phyloP scores from a whole-genome alignment of 53 echinoderm and acorn worm species.

The Paracentrotus lividus region DNA sequence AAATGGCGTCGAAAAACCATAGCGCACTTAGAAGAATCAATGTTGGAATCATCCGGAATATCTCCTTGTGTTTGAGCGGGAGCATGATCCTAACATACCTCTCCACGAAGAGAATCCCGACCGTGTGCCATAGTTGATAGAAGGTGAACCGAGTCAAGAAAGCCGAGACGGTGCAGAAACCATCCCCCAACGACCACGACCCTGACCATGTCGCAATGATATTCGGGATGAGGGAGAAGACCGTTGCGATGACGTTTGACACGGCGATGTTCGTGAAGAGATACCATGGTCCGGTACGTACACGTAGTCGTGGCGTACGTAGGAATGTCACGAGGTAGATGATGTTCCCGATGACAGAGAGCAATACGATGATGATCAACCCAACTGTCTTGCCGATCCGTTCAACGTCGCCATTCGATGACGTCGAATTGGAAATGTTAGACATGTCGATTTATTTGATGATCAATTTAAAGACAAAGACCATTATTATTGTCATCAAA shows the following conservation, averaged over 20 bases:
- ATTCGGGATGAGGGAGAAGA: constrained; percentile 70
- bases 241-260: constrained; percentile 56
- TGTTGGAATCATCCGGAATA: constrained; percentile 72
- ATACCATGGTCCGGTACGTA: constrained; percentile 68
- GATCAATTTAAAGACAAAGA: background rate
- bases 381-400: constrained; percentile 41
- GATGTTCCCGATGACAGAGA: constrained; percentile 64
- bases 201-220: constrained; percentile 62
- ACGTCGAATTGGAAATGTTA: constrained; percentile 35
- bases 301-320: constrained; percentile 12
- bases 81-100: constrained; percentile 77
- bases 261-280: constrained; percentile 71
- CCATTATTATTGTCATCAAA: background rate
- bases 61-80: constrained; percentile 82
- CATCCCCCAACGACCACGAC: constrained; percentile 67
- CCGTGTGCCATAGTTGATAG: constrained; percentile 73
- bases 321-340: constrained; percentile 65
- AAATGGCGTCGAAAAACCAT: constrained; percentile 74
- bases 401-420: constrained; percentile 36
- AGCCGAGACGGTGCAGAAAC: constrained; percentile 77
- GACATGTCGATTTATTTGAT: background rate
- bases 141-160: constrained; percentile 71
- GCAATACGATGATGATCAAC: constrained; percentile 45
- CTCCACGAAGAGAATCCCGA: constrained; percentile 77
- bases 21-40: constrained; percentile 69